Evolutionary conservation across 2,888 invertebrate genomes (phyloP).

Genomic region (Blastobasis lacticolella): DNA sequence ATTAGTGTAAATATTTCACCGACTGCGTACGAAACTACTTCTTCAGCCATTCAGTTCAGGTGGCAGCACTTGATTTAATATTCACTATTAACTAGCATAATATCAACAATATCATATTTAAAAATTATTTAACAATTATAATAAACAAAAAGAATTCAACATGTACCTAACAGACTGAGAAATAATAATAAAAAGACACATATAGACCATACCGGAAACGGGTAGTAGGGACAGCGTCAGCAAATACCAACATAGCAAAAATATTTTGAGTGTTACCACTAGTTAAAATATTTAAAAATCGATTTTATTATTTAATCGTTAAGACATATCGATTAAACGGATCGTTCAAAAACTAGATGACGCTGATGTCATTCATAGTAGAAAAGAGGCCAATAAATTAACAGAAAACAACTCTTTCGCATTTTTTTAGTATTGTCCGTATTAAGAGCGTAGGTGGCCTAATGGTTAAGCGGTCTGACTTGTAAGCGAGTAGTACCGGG

Average conservation of each 20-base stretch:
- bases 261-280: slow-evolving; percentile 26
- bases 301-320: too few relatives aligned
- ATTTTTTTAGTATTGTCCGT: too few relatives aligned
- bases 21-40: slow-evolving; percentile 69
- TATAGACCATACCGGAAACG: slow-evolving; percentile 35
- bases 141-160: not conserved
- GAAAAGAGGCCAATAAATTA: too few relatives aligned
- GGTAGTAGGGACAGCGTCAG: slow-evolving; percentile 56
- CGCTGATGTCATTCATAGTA: too few relatives aligned
- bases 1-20: slow-evolving; percentile 68
- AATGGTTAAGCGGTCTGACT: too few relatives aligned
- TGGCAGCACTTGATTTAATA: slow-evolving; percentile 45
- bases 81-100: not conserved
- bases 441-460: too few relatives aligned
- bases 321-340: too few relatives aligned
- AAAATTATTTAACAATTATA: not conserved
- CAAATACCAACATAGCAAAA: slow-evolving; percentile 47
- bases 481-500: too few relatives aligned
- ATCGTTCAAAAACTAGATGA: too few relatives aligned
- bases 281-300: slow-evolving; percentile 2
- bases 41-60: slow-evolving; percentile 27
- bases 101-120: not conserved
- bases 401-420: too few relatives aligned
- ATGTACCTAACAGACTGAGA: not conserved
- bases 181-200: slow-evolving; percentile 13